phyloP scores from a whole-genome alignment of 2,113 vertebrate species.

The Micronycteris hirsuta region DNA sequence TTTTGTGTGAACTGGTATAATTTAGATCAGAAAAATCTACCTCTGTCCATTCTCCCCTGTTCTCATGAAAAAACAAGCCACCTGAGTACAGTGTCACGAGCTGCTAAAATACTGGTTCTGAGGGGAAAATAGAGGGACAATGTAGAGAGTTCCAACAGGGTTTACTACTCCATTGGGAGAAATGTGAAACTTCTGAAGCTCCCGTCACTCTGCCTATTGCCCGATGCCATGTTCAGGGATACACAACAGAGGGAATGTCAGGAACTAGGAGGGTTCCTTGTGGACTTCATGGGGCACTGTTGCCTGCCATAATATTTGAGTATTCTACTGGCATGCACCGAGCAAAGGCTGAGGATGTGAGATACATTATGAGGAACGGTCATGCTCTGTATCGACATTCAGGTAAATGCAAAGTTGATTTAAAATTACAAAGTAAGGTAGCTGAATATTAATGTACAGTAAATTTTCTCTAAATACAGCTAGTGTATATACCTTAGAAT shows the following conservation, averaged over 20 bases:
- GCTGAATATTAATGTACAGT: background rate
- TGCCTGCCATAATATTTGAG: background rate
- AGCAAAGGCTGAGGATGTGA: background rate
- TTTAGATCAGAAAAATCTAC: background rate
- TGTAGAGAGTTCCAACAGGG: background rate
- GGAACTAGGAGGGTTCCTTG: accelerated
- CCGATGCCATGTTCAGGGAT: background rate
- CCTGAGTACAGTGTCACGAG: background rate
- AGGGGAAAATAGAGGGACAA: background rate
- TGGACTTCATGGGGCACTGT: background rate
- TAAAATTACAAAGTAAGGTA: background rate
- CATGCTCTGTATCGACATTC: background rate
- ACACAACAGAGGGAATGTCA: background rate
- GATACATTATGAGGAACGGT: accelerated
- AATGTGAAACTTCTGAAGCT: background rate
- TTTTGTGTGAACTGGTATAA: background rate
- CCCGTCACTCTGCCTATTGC: too few relatives aligned
- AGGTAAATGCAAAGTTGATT: background rate
- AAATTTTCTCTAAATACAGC: background rate
- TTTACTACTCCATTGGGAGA: background rate
- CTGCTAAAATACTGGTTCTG: background rate
- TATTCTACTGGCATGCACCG: background rate
- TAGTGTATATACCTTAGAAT: background rate
- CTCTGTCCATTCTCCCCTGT: background rate
- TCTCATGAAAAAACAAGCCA: background rate